These are phyloP conservation scores for Uromys caudimaculatus DNA, from an alignment of 2,797 vertebrate species.

Conservation along the genomic window DNA sequence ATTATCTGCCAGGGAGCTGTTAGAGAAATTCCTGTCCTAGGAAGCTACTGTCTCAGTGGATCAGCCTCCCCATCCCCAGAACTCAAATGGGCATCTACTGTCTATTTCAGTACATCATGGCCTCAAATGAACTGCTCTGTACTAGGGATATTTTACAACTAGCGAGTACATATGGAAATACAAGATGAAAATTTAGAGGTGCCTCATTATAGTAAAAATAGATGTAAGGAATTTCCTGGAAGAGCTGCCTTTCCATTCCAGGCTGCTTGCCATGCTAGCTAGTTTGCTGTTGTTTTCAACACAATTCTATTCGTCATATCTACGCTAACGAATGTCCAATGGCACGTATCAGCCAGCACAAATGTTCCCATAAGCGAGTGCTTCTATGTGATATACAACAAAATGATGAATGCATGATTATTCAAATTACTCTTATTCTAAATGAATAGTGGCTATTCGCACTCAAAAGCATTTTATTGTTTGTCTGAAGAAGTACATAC, in stretches of 20 bases:
- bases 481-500: background rate
- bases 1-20: background rate
- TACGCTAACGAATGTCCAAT: background rate
- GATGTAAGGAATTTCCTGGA: conserved; percentile 1
- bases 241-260: background rate
- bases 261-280: background rate
- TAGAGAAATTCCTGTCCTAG: background rate
- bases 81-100: rapidly evolving
- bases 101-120: background rate
- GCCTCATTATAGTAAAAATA: background rate
- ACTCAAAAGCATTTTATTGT: background rate
- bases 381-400: background rate
- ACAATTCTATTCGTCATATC: background rate
- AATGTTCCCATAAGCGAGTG: background rate
- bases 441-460: background rate
- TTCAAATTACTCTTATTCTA: background rate
- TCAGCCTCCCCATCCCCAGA: background rate
- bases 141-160: background rate
- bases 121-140: background rate
- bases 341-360: background rate
- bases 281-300: conserved; percentile 19
- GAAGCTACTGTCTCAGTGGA: background rate
- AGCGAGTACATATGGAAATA: background rate
- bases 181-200: background rate
- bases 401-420: background rate